Percentiles rank a stretch among this genome's conserved stretches.
phyloP scores from a whole-genome alignment of 2,113 vertebrate genomes.

The Centropus unirufus region DNA sequence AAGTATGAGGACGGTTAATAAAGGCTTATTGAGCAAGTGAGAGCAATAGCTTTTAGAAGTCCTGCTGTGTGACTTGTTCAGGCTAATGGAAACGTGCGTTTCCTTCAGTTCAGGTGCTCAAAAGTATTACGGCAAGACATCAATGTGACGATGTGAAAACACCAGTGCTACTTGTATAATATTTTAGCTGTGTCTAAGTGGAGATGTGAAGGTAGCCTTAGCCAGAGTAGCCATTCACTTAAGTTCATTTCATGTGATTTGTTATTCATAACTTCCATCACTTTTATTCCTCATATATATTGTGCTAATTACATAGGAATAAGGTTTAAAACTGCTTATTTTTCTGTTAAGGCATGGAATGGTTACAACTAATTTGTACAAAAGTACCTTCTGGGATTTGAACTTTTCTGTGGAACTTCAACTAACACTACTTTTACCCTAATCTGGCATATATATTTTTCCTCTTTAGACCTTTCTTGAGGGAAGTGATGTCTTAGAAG shows the following conservation, averaged over 20 bases:
- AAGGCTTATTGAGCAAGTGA: constrained; percentile 32
- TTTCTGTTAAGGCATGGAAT: background rate
- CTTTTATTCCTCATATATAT: background rate
- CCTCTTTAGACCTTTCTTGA: background rate
- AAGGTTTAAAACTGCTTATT: background rate
- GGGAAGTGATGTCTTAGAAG: background rate
- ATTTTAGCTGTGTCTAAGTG: background rate
- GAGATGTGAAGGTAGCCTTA: background rate
- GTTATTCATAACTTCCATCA: background rate
- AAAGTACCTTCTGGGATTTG: background rate
- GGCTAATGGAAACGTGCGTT: background rate
- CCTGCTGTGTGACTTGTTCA: constrained; percentile 34
- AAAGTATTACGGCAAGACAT: background rate
- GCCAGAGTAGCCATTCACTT: background rate
- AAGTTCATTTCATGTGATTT: background rate
- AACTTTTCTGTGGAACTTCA: background rate
- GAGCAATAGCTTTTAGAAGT: constrained; percentile 7
- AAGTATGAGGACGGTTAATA: constrained; percentile 23
- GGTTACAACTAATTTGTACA: background rate
- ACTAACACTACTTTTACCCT: background rate
- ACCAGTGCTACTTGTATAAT: background rate
- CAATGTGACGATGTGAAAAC: background rate
- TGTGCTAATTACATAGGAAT: background rate
- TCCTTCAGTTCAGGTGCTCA: background rate
- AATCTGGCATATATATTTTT: background rate